These are phyloP conservation scores for Pelochelys cantorii DNA, from an alignment of 2,797 vertebrate genomes.

Conservation along the genomic window DNA sequence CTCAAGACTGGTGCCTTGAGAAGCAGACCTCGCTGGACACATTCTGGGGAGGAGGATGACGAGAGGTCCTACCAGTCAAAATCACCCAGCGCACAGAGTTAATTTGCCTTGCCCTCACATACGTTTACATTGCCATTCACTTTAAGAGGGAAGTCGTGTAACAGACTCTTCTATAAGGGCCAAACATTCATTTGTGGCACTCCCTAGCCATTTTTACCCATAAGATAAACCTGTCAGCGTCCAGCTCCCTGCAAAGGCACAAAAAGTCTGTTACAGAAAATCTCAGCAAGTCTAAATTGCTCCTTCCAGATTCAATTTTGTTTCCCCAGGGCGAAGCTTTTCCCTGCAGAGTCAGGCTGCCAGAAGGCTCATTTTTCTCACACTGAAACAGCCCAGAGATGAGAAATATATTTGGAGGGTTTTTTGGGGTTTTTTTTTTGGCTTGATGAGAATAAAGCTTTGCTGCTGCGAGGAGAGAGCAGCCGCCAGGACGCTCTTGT, in stretches of 20 bases:
- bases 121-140: neutral
- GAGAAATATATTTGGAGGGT: neutral
- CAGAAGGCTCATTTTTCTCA: neutral
- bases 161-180: neutral
- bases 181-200: neutral
- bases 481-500: neutral
- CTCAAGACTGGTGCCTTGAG: too few relatives aligned
- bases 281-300: neutral
- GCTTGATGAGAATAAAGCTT: neutral
- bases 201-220: neutral
- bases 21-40: neutral
- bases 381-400: neutral
- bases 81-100: neutral
- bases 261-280: neutral
- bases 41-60: neutral
- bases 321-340: neutral
- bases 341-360: neutral
- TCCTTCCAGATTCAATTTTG: neutral
- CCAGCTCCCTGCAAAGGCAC: neutral
- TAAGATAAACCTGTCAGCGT: neutral
- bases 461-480: neutral
- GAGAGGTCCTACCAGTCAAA: neutral
- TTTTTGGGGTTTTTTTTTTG: neutral
- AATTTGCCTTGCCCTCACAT: neutral
- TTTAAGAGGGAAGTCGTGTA: neutral